Conservation (phyloP, 2,797 vertebrate species). For the Pseudochromis fuscus region DNA sequence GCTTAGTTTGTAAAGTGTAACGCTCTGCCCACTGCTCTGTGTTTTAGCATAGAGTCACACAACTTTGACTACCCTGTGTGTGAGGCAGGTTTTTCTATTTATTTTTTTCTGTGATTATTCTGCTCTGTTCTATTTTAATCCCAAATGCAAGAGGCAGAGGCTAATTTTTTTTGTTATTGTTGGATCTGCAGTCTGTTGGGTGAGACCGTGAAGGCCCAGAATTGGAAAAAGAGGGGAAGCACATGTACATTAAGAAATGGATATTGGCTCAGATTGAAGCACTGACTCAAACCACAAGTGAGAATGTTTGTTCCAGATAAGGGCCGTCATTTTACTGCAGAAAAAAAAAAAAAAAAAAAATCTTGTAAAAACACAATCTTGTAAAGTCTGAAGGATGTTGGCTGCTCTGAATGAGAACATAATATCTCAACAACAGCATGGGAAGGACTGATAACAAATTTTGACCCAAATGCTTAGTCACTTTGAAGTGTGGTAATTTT, state of each 20-base stretch:
- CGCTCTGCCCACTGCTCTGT: background rate
- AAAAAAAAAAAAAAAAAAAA: too few relatives aligned
- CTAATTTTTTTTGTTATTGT: conserved; percentile 49
- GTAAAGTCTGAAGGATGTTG: conserved; percentile 49
- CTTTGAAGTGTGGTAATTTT: conserved; percentile 60
- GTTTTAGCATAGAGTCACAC: background rate
- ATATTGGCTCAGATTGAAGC: conserved; percentile 55
- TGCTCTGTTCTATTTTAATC: too few relatives aligned
- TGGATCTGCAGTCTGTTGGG: conserved; percentile 33
- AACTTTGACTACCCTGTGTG: background rate
- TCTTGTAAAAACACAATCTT: conserved; percentile 45
- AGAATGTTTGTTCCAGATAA: conserved; percentile 74
- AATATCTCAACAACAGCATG: conserved; percentile 49
- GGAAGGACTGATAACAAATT: conserved; percentile 56
- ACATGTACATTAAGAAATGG: conserved; percentile 55
- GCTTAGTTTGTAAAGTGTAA: conserved; percentile 1
- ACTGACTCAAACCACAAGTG: conserved; percentile 43
- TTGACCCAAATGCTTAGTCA: conserved; percentile 50
- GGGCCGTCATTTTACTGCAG: conserved; percentile 46
- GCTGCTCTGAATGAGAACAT: conserved; percentile 44
- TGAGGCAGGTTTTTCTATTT: background rate
- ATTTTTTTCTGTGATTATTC: background rate
- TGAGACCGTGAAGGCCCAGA: conserved; percentile 40
- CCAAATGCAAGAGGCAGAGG: background rate
- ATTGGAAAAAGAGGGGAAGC: conserved; percentile 59